phyloP scores from a whole-genome alignment of 2,113 vertebrate species.

The Romanogobio albipinnatus region DNA sequence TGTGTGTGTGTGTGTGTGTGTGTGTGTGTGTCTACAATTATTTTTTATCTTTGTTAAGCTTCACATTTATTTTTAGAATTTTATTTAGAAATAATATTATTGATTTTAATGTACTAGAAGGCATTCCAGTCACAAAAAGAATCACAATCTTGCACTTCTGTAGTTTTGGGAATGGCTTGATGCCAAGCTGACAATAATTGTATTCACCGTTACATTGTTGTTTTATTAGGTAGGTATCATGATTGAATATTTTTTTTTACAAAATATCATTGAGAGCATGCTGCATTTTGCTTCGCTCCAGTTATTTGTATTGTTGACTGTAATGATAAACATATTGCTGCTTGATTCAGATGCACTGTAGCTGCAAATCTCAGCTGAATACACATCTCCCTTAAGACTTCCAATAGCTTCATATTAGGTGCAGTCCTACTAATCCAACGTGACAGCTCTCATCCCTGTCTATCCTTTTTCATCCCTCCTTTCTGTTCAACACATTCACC shows the following conservation, averaged over 20 bases:
- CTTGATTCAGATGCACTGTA: slow-evolving; percentile 13
- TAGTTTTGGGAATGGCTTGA: neutral
- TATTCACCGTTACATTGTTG: neutral
- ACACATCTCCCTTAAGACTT: slow-evolving; percentile 54
- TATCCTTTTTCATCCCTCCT: slow-evolving; percentile 27
- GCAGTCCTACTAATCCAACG: slow-evolving; percentile 64
- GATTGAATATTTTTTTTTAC: neutral
- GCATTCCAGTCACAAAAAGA: neutral
- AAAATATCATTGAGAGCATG: neutral
- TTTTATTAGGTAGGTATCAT: neutral
- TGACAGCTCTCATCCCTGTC: slow-evolving; percentile 56
- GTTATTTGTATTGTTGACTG: neutral
- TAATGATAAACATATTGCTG: slow-evolving; percentile 19
- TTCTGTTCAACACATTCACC: slow-evolving; percentile 24
- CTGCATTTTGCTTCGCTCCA: neutral
- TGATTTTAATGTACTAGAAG: neutral
- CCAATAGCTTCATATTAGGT: slow-evolving; percentile 60
- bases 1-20: neutral
- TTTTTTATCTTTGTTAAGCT: neutral
- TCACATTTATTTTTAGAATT: neutral
- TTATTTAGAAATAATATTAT: too few relatives aligned
- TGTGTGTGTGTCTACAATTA: neutral
- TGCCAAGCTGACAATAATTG: neutral
- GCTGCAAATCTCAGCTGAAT: slow-evolving; percentile 41
- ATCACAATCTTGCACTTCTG: neutral